Evolutionary conservation across 2,888 invertebrate genomes (phyloP).

Genomic region (Dasysyrphus albostriatus): DNA sequence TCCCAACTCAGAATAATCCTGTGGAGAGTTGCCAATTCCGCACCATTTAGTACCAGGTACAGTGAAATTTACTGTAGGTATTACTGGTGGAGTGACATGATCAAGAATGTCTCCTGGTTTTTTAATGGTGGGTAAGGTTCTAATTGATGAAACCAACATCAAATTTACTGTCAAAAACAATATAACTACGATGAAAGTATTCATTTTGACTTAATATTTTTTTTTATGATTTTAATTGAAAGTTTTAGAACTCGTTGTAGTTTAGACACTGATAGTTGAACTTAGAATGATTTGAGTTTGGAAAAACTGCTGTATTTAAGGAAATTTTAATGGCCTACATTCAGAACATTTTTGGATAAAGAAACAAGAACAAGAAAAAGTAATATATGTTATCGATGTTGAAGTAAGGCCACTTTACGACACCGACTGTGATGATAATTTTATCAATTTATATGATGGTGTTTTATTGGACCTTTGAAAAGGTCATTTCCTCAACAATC

Average conservation of each 20-base stretch:
- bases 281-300: constrained; percentile 1
- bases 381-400: background rate
- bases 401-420: background rate
- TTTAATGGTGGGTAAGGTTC: background rate
- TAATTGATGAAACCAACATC: constrained; percentile 2
- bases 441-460: background rate
- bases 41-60: constrained; percentile 94
- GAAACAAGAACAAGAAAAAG: background rate
- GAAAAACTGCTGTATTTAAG: constrained; percentile 6
- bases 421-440: background rate
- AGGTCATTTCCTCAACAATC: too few species aligned
- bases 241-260: background rate
- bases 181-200: background rate
- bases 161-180: constrained; percentile 14
- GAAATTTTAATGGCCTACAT: background rate
- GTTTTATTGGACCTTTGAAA: background rate
- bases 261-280: background rate
- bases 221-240: background rate
- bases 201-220: constrained; percentile 4
- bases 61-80: background rate
- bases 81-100: background rate
- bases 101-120: background rate
- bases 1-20: constrained; percentile 88
- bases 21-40: constrained; percentile 91
- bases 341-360: background rate